Percentiles rank a stretch among this genome's conserved stretches.
These are phyloP conservation scores for Muntiacus muntjak DNA, from an alignment of 2,113 vertebrate genomes.

Conservation along the genomic window DNA sequence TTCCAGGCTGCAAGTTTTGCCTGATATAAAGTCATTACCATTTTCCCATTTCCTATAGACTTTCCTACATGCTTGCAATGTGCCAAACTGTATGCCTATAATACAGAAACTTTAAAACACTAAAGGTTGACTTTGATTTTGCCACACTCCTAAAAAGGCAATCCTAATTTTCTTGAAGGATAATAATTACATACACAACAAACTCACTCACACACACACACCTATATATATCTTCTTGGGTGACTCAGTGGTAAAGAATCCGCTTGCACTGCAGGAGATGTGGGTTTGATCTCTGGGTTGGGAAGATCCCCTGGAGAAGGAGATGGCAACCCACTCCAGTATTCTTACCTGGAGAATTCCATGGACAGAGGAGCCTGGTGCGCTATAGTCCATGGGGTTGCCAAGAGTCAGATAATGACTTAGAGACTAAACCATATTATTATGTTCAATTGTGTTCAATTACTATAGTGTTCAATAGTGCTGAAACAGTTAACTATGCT, in stretches of 20 bases:
- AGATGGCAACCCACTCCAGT: neutral
- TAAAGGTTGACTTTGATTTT: neutral
- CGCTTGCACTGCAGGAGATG: rapidly evolving
- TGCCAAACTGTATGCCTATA: neutral
- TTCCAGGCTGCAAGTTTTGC: neutral
- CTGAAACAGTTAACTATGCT: neutral
- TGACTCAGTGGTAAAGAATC: neutral
- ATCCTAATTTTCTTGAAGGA: neutral
- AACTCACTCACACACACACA: neutral
- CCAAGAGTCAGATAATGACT: neutral
- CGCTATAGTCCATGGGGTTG: neutral
- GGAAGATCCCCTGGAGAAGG: neutral
- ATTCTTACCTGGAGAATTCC: neutral
- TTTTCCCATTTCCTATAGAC: neutral
- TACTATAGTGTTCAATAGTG: neutral
- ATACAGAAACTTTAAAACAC: neutral
- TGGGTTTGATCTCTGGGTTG: neutral
- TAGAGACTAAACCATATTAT: neutral
- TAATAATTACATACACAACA: neutral
- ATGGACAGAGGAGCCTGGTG: neutral
- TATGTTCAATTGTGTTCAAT: neutral
- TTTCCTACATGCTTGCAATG: too few relatives aligned
- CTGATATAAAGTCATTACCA: neutral
- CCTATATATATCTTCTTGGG: neutral
- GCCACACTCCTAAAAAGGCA: neutral